These are phyloP conservation scores for Acanthopleura granulata DNA, from an alignment of 2,888 invertebrate genomes.

Conservation along the genomic window DNA sequence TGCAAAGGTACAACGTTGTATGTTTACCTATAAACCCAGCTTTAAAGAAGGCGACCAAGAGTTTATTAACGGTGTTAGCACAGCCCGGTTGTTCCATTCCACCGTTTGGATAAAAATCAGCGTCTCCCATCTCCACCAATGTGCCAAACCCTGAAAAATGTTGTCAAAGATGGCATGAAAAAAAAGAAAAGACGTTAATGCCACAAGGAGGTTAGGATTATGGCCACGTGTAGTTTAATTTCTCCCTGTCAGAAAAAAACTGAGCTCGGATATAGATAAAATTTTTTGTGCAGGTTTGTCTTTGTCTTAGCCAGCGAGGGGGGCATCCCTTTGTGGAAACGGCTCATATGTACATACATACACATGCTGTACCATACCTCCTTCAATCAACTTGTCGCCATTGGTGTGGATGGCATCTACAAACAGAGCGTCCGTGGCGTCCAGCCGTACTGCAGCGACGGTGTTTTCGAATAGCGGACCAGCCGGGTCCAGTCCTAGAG, in stretches of 20 bases:
- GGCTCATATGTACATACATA: too few relatives aligned
- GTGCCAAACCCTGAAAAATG: slow-evolving; percentile 47
- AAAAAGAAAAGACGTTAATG: too few relatives aligned
- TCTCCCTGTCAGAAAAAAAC: too few relatives aligned
- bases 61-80: neutral
- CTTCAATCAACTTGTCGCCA: neutral
- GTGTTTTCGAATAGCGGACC: slow-evolving; percentile 3
- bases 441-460: neutral
- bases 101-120: slow-evolving; percentile 60
- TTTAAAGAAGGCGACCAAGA: neutral
- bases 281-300: too few relatives aligned
- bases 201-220: too few relatives aligned
- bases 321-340: too few relatives aligned
- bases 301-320: too few relatives aligned
- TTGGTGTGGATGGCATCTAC: slow-evolving; percentile 19
- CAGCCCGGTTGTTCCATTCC: slow-evolving; percentile 57
- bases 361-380: too few relatives aligned
- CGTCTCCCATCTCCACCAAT: slow-evolving; percentile 40
- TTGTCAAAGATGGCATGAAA: too few relatives aligned
- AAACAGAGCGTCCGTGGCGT: slow-evolving; percentile 2
- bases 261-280: too few relatives aligned
- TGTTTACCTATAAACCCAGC: neutral
- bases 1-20: too few relatives aligned
- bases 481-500: slow-evolving; percentile 20
- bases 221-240: too few relatives aligned